phyloP scores from a whole-genome alignment of 2,888 invertebrate species.

The Meganola albula region DNA sequence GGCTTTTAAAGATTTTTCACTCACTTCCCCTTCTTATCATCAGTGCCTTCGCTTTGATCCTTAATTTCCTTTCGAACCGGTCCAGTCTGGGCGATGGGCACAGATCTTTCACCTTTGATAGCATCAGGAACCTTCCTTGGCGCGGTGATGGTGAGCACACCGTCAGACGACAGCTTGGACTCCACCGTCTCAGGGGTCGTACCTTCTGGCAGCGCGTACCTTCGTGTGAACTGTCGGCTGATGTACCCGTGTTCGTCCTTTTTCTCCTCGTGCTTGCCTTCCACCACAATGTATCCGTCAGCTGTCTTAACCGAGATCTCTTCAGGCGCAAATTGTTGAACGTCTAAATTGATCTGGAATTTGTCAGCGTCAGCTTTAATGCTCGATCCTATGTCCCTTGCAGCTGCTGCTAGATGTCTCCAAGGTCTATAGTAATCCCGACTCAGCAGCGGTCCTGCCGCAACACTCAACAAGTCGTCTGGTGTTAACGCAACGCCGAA shows the following conservation, averaged over 20 bases:
- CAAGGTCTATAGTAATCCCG: constrained; percentile 41
- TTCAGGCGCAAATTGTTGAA: constrained; percentile 84
- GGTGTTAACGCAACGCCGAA: constrained; percentile 47
- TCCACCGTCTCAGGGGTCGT: constrained; percentile 81
- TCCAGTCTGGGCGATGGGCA: constrained; percentile 43
- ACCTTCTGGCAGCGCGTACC: constrained; percentile 83
- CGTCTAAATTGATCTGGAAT: constrained; percentile 82
- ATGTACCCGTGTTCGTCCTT: constrained; percentile 83
- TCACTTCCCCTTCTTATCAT: constrained; percentile 10
- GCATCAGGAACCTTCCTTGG: constrained; percentile 53
- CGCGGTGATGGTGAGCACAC: constrained; percentile 81
- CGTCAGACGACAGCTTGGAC: constrained; percentile 84
- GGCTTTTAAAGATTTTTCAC: constrained; percentile 25
- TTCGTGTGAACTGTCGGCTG: constrained; percentile 83
- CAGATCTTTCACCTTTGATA: constrained; percentile 29
- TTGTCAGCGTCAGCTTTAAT: constrained; percentile 74
- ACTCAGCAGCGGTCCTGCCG: constrained; percentile 21
- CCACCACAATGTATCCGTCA: constrained; percentile 81
- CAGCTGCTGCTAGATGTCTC: constrained; percentile 48
- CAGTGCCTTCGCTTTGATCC: constrained; percentile 9
- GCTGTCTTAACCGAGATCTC: constrained; percentile 86
- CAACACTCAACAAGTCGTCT: constrained; percentile 39
- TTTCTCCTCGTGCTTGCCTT: constrained; percentile 87
- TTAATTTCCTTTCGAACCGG: constrained; percentile 38
- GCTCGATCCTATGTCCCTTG: constrained; percentile 59